These are phyloP conservation scores for Psittacula derbiana DNA, from an alignment of 2,797 vertebrate species.

Conservation along the genomic window DNA sequence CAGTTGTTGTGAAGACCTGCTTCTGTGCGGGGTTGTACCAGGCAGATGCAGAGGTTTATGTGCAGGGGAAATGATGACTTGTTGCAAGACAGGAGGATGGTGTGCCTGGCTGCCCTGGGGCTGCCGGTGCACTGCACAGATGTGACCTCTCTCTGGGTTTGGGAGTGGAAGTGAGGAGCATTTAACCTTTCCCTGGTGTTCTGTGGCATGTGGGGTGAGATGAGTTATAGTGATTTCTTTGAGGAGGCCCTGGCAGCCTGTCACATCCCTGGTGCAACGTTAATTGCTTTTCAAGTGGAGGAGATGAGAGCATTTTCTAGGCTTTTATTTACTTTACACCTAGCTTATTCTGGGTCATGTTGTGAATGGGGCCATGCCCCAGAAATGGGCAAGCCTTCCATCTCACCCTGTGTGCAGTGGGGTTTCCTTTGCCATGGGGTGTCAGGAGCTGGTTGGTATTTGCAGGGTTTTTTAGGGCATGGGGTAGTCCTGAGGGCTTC, in stretches of 20 bases:
- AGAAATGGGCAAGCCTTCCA: background rate
- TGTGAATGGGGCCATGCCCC: background rate
- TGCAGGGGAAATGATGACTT: rapidly evolving
- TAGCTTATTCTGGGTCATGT: rapidly evolving
- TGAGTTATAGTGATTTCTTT: background rate
- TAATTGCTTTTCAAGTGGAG: background rate
- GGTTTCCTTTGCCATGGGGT: background rate
- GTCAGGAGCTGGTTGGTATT: background rate
- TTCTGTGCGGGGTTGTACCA: background rate
- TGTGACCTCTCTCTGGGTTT: background rate
- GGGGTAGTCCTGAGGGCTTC: background rate
- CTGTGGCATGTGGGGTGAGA: rapidly evolving
- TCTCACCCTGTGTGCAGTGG: background rate
- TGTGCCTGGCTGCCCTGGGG: background rate
- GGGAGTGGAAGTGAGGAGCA: background rate
- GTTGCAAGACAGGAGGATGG: background rate
- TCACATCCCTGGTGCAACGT: background rate
- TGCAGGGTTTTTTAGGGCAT: background rate
- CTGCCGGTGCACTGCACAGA: rapidly evolving
- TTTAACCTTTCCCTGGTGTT: background rate
- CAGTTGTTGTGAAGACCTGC: background rate
- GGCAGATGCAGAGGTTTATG: background rate
- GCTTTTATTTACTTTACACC: background rate
- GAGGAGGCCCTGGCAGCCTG: background rate
- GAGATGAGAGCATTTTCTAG: background rate